A percentile compares a stretch with the other conserved stretches of the same genome.
These are phyloP conservation scores for Xestia sexstrigata DNA, from an alignment of 2,888 invertebrate species.

Conservation along the genomic window DNA sequence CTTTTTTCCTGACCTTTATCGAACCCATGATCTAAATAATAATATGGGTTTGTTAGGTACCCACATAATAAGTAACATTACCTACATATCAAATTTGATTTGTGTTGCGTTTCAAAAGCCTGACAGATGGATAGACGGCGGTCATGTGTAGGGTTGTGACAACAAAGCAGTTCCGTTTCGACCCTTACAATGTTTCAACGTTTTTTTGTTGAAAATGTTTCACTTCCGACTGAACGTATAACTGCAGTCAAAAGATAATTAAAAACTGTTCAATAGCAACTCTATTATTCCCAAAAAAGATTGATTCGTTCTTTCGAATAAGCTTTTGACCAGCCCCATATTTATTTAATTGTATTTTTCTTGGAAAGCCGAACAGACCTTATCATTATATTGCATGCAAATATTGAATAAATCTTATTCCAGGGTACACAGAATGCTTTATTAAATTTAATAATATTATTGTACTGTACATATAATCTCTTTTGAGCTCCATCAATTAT, in stretches of 20 bases:
- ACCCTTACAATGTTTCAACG: too few species aligned
- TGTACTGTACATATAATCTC: constrained; percentile 59
- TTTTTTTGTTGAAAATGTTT: too few species aligned
- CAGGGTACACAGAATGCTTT: constrained; percentile 35
- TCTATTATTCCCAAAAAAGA: constrained; percentile 14
- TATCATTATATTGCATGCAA: constrained; percentile 42
- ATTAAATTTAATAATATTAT: constrained; percentile 57
- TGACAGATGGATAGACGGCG: constrained; percentile 36
- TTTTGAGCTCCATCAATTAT: constrained; percentile 65
- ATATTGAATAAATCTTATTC: constrained; percentile 33
- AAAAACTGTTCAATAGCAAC: background rate
- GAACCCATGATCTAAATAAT: constrained; percentile 23
- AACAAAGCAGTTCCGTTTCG: constrained; percentile 36
- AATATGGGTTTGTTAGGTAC: constrained; percentile 6
- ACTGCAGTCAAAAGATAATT: constrained; percentile 37
- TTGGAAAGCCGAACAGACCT: constrained; percentile 5
- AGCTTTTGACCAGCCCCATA: background rate
- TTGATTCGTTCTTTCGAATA: background rate
- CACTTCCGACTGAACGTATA: constrained; percentile 14
- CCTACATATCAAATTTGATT: constrained; percentile 15
- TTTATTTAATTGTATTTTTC: constrained; percentile 13
- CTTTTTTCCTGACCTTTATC: background rate
- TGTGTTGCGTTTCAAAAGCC: constrained; percentile 17
- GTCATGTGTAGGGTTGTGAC: constrained; percentile 29
- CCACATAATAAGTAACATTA: background rate